Percentiles rank a stretch among this genome's conserved stretches.
Conservation (phyloP, 2,113 vertebrate species). For the Sapayoa aenigma region DNA sequence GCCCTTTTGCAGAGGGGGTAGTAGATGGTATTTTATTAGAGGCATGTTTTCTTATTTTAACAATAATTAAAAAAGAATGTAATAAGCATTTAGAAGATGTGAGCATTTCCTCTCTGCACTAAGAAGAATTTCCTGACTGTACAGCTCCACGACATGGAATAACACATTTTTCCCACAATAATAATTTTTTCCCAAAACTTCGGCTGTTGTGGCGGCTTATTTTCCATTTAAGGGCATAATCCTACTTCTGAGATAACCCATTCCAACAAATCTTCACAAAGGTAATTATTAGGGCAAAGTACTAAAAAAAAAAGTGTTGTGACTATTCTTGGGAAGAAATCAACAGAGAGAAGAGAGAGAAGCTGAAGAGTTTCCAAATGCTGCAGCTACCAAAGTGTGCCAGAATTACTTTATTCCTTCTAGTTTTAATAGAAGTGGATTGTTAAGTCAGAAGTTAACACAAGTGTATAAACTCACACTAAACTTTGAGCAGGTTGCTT, state of each 20-base stretch:
- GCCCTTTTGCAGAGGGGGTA: background rate
- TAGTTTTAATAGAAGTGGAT: background rate
- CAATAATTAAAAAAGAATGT: background rate
- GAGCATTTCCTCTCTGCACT: background rate
- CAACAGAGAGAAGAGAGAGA: background rate
- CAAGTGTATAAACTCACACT: background rate
- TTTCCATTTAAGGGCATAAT: constrained; percentile 61
- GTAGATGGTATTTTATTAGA: background rate
- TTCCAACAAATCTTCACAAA: background rate
- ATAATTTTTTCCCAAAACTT: background rate
- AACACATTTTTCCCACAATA: constrained; percentile 23
- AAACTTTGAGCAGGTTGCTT: background rate
- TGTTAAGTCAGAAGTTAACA: background rate
- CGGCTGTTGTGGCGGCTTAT: background rate
- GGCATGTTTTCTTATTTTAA: background rate
- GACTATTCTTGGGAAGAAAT: constrained; percentile 33
- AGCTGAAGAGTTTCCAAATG: constrained; percentile 8
- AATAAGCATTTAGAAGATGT: background rate
- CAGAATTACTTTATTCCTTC: background rate
- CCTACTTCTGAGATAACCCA: constrained; percentile 29
- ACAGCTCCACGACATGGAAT: background rate
- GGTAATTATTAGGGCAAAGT: constrained; percentile 29
- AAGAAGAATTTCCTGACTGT: constrained; percentile 3
- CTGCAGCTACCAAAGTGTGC: background rate
- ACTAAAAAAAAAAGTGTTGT: constrained; percentile 26